Conservation (phyloP, 2,888 invertebrate genomes). For the Microplitis manilae region DNA sequence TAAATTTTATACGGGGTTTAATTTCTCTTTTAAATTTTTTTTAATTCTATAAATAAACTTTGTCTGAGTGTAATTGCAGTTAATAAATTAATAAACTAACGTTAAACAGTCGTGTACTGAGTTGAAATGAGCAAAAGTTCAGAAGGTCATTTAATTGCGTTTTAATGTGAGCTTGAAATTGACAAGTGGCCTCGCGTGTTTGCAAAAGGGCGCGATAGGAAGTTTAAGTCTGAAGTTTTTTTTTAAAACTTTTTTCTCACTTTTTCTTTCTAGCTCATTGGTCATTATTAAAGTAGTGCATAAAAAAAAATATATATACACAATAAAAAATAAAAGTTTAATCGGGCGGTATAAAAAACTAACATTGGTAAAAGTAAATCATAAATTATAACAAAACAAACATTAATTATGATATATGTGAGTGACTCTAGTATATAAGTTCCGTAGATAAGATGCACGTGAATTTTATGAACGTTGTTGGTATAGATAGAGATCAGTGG, state of each 20-base stretch:
- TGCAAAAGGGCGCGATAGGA: neutral
- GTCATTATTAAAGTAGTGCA: neutral
- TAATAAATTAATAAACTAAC: constrained; percentile 1
- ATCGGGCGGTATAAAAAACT: neutral
- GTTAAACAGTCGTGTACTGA: constrained; percentile 7
- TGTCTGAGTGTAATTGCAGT: neutral
- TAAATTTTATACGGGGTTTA: too few relatives aligned
- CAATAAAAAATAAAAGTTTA: neutral
- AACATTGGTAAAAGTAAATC: neutral
- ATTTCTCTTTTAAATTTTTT: too few relatives aligned
- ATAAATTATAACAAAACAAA: neutral
- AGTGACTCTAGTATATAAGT: neutral
- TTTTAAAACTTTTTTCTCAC: neutral
- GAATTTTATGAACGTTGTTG: too few relatives aligned
- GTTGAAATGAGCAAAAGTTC: constrained; percentile 25
- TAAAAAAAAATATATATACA: neutral
- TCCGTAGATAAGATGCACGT: too few relatives aligned
- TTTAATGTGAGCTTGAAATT: constrained; percentile 33
- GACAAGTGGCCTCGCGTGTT: constrained; percentile 18
- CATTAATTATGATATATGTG: neutral
- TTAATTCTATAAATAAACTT: too few relatives aligned
- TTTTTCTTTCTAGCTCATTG: neutral
- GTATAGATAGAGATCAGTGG: too few relatives aligned
- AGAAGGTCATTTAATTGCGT: constrained; percentile 32
- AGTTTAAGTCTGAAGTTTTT: neutral